phyloP scores from a whole-genome alignment of 2,113 vertebrate genomes.

The Thinocorus orbignyianus region DNA sequence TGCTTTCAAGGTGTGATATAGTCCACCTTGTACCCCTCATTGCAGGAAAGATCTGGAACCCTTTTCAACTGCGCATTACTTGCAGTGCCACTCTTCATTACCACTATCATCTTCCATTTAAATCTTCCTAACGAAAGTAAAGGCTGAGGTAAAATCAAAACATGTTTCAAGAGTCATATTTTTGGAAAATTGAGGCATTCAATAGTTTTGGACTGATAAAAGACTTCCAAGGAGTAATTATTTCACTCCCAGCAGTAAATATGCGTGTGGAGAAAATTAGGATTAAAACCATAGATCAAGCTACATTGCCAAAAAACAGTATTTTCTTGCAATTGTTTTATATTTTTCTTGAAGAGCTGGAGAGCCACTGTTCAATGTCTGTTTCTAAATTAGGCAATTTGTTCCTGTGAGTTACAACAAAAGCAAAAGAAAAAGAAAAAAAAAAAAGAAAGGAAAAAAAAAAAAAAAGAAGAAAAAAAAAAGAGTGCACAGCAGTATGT shows the following conservation, averaged over 20 bases:
- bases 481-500: neutral
- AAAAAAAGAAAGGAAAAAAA: neutral
- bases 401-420: constrained; percentile 53
- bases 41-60: neutral
- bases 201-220: constrained; percentile 35
- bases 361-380: constrained; percentile 29
- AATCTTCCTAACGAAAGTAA: constrained; percentile 19
- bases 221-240: constrained; percentile 50
- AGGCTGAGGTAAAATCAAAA: constrained; percentile 2
- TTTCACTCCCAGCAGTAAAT: constrained; percentile 40
- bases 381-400: constrained; percentile 65
- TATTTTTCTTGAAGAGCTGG: constrained; percentile 44
- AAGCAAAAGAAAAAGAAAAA: neutral
- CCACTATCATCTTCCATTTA: neutral
- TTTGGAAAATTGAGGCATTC: constrained; percentile 61
- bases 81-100: neutral
- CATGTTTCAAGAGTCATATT: constrained; percentile 30
- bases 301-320: neutral
- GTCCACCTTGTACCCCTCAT: rapidly evolving
- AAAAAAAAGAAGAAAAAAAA: neutral
- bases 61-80: neutral
- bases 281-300: neutral
- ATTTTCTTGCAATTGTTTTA: constrained; percentile 51
- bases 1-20: neutral
- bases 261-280: neutral